Conservation (phyloP, 2,888 invertebrate species). For the Drosophila parthenogenetica region DNA sequence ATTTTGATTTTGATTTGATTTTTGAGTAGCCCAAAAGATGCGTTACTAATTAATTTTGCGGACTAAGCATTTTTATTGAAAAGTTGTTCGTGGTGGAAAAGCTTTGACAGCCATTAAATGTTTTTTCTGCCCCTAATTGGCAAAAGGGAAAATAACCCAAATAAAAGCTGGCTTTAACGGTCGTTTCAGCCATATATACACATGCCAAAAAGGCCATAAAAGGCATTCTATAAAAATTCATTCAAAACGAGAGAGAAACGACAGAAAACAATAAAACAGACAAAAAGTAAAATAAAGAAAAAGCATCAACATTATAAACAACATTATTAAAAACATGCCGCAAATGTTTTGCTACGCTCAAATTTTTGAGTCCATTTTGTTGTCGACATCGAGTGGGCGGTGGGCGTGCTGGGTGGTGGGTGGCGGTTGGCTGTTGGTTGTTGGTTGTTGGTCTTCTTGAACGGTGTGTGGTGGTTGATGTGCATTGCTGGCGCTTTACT, state of each 20-base stretch:
- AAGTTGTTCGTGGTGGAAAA: slow-evolving; percentile 19
- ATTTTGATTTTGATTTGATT: slow-evolving; percentile 67
- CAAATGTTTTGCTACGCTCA: slow-evolving; percentile 78
- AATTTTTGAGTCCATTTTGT: slow-evolving; percentile 83
- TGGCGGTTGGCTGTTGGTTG: neutral
- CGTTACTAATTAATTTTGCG: slow-evolving; percentile 70
- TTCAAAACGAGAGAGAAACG: slow-evolving; percentile 22
- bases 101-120: slow-evolving; percentile 42
- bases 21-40: slow-evolving; percentile 53
- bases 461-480: slow-evolving; percentile 7
- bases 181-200: slow-evolving; percentile 29
- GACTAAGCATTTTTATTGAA: slow-evolving; percentile 51
- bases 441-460: too few relatives aligned
- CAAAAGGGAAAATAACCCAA: slow-evolving; percentile 40
- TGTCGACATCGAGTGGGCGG: slow-evolving; percentile 39
- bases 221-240: slow-evolving; percentile 66
- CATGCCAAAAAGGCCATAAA: slow-evolving; percentile 60
- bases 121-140: slow-evolving; percentile 27
- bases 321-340: slow-evolving; percentile 83
- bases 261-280: slow-evolving; percentile 22
- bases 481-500: slow-evolving; percentile 12
- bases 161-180: slow-evolving; percentile 62
- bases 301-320: slow-evolving; percentile 74
- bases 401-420: slow-evolving; percentile 8
- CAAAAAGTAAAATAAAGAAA: slow-evolving; percentile 33